Percentiles rank a stretch among this genome's conserved stretches.
phyloP scores from a whole-genome alignment of 2,113 vertebrate genomes.

The Lepus americanus region DNA sequence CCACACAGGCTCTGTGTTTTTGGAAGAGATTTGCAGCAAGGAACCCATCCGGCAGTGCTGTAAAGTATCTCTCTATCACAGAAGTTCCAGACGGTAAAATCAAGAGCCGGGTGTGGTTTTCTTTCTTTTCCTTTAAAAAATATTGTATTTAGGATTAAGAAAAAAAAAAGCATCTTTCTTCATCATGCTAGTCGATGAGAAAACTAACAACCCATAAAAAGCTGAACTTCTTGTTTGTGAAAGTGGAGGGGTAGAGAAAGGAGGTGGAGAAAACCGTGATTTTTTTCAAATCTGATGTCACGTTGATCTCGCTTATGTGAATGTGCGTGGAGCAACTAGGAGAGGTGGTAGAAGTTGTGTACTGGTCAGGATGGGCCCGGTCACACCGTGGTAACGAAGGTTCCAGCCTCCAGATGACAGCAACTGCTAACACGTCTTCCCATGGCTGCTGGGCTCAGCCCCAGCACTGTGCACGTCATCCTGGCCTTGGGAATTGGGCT shows the following conservation, averaged over 20 bases:
- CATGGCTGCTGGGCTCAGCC: too few relatives aligned
- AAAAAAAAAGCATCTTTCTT: conserved; percentile 63
- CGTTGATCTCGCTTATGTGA: background rate
- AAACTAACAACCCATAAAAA: conserved; percentile 53
- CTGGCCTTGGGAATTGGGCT: background rate
- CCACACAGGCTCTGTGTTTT: conserved; percentile 55
- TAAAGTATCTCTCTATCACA: conserved; percentile 31
- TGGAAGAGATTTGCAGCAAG: conserved; percentile 66
- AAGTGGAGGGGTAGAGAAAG: background rate
- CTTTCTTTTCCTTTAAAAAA: conserved; percentile 66
- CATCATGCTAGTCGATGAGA: conserved; percentile 60
- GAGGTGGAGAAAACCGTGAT: background rate
- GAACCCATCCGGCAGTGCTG: conserved; percentile 39
- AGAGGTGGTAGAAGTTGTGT: background rate
- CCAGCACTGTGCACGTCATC: background rate
- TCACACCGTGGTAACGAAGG: background rate
- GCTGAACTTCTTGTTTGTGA: background rate
- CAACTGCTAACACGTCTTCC: too few relatives aligned
- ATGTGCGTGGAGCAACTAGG: background rate
- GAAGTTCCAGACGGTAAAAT: conserved; percentile 67
- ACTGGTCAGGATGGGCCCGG: background rate
- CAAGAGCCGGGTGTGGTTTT: background rate
- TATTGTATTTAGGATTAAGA: conserved; percentile 38
- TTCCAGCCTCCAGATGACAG: background rate
- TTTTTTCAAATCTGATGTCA: background rate